These are phyloP conservation scores for Thyatira batis DNA, from an alignment of 2,888 invertebrate species.

Conservation along the genomic window DNA sequence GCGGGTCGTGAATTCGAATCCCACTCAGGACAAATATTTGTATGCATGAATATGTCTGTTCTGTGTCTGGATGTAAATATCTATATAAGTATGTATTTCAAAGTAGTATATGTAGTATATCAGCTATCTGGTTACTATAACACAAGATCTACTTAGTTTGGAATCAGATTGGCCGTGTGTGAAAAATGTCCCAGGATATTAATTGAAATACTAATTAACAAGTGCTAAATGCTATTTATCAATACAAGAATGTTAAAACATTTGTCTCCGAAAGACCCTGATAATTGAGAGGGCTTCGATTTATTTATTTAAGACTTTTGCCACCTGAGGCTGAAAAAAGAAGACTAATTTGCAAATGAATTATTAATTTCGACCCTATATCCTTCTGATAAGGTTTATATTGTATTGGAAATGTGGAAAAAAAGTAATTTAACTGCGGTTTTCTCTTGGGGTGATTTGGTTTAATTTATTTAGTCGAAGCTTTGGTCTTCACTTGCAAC, in stretches of 20 bases:
- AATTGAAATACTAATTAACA: too few relatives aligned
- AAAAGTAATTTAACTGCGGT: constrained; percentile 36
- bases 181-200: too few relatives aligned
- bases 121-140: too few relatives aligned
- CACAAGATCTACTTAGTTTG: too few relatives aligned
- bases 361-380: constrained; percentile 27
- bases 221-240: constrained; percentile 13
- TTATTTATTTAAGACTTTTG: constrained; percentile 74
- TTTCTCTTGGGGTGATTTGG: constrained; percentile 31
- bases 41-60: too few relatives aligned
- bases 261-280: constrained; percentile 50
- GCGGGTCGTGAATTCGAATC: too few relatives aligned
- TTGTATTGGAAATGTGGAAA: constrained; percentile 25
- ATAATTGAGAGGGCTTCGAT: constrained; percentile 72
- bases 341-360: constrained; percentile 47
- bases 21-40: too few relatives aligned
- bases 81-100: too few relatives aligned
- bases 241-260: constrained; percentile 32
- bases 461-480: constrained; percentile 15
- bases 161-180: too few relatives aligned
- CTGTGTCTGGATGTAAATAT: too few relatives aligned
- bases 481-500: not conserved
- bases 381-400: constrained; percentile 15
- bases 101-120: too few relatives aligned
- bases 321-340: constrained; percentile 72